phyloP scores from a whole-genome alignment of 2,888 invertebrate genomes.

The Acrocyrtus sp. region DNA sequence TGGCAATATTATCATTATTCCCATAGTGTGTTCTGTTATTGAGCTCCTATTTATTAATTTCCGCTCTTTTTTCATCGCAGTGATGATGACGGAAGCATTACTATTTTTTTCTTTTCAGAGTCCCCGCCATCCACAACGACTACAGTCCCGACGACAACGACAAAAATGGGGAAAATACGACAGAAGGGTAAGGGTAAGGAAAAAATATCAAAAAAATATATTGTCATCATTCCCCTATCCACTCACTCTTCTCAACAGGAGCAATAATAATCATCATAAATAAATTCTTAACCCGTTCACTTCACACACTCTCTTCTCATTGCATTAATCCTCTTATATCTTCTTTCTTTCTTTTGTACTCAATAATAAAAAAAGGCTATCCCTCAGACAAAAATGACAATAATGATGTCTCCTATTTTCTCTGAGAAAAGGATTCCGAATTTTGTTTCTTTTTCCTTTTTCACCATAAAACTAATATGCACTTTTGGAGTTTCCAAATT shows the following conservation, averaged over 20 bases:
- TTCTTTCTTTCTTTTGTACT: constrained; percentile 9
- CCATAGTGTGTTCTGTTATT: neutral
- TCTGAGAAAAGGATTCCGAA: neutral
- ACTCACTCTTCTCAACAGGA: neutral
- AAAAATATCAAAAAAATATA: neutral
- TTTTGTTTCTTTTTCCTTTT: too few species aligned
- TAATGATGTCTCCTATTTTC: too few species aligned
- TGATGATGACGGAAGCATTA: constrained; percentile 3
- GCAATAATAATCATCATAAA: constrained; percentile 4
- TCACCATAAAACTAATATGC: constrained; percentile 19
- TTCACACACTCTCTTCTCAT: constrained; percentile 3
- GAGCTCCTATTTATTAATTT: constrained; percentile 29
- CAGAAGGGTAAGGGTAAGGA: constrained; percentile 60
- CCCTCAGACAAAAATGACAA: too few species aligned
- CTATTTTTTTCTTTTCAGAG: constrained; percentile 69
- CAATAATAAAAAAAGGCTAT: too few species aligned
- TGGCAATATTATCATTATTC: neutral
- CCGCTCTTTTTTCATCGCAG: neutral
- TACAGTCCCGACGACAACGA: constrained; percentile 79
- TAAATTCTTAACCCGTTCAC: constrained; percentile 29
- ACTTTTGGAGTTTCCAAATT: constrained; percentile 28
- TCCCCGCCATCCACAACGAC: constrained; percentile 84
- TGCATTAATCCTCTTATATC: neutral
- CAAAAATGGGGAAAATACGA: constrained; percentile 67
- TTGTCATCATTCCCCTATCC: constrained; percentile 1